A percentile compares a stretch with the other conserved stretches of the same genome.
These are phyloP conservation scores for Homarus americanus DNA, from an alignment of 1,140 invertebrate genomes.

Conservation along the genomic window DNA sequence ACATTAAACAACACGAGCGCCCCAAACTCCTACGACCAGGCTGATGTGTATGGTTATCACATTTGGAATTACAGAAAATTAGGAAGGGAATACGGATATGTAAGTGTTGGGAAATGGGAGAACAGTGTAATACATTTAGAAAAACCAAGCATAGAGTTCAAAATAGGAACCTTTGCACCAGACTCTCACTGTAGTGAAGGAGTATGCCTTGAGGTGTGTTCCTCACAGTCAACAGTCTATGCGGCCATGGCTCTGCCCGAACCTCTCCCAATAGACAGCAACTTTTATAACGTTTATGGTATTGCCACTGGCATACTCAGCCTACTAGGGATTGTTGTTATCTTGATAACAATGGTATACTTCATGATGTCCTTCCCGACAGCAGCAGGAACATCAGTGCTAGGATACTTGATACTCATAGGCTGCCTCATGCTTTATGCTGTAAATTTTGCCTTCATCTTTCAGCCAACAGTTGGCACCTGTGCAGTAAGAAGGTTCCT, in stretches of 20 bases:
- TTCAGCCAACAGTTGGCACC: conserved; percentile 78
- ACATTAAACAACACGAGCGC: conserved; percentile 74
- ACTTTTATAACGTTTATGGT: conserved; percentile 79
- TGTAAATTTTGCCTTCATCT: conserved; percentile 80
- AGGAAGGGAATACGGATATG: conserved; percentile 75
- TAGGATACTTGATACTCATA: conserved; percentile 80
- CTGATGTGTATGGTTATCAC: conserved; percentile 75
- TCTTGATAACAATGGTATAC: conserved; percentile 79
- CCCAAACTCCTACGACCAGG: conserved; percentile 76
- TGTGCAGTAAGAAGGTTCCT: conserved; percentile 79
- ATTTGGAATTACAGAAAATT: conserved; percentile 76
- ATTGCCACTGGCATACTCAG: conserved; percentile 76
- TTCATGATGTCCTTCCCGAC: conserved; percentile 79
- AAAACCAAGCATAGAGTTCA: conserved; percentile 70
- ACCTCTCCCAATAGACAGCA: conserved; percentile 76
- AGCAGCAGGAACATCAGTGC: conserved; percentile 79
- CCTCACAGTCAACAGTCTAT: conserved; percentile 76
- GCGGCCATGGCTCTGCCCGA: conserved; percentile 76
- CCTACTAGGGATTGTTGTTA: conserved; percentile 76
- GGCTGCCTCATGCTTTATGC: conserved; percentile 79
- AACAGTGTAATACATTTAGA: conserved; percentile 76
- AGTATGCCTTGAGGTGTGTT: conserved; percentile 76
- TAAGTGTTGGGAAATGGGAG: conserved; percentile 75
- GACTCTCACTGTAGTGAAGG: conserved; percentile 76
- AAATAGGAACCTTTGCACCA: conserved; percentile 64